A percentile compares a stretch with the other conserved stretches of the same genome.
These are phyloP conservation scores for Parazoanthus darwini DNA, from an alignment of 92 coral and sea anemone genomes.

Conservation along the genomic window DNA sequence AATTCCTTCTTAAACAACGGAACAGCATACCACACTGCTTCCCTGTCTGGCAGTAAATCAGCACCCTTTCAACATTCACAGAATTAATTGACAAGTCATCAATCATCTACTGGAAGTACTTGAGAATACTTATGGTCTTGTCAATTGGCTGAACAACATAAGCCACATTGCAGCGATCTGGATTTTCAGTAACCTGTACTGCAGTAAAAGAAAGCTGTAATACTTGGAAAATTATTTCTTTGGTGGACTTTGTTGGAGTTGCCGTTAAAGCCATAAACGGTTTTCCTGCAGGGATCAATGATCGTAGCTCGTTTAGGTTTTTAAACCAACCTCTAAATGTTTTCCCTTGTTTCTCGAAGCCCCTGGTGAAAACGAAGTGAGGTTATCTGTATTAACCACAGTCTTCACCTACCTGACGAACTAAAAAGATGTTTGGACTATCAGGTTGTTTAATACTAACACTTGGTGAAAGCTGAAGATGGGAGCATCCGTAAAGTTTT, in stretches of 20 bases:
- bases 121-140: slow-evolving; percentile 8
- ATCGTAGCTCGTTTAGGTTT: slow-evolving; percentile 38
- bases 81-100: slow-evolving; percentile 16
- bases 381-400: neutral
- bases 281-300: slow-evolving; percentile 43
- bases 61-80: slow-evolving; percentile 33
- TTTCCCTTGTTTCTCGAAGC: slow-evolving; percentile 35
- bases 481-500: too few relatives aligned
- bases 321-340: slow-evolving; percentile 45
- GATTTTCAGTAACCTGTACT: slow-evolving; percentile 32
- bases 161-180: slow-evolving; percentile 31
- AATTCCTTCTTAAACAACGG: slow-evolving; percentile 45
- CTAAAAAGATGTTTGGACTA: too few relatives aligned
- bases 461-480: too few relatives aligned
- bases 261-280: slow-evolving; percentile 47
- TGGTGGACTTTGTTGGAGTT: slow-evolving; percentile 40
- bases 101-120: slow-evolving; percentile 41
- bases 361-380: slow-evolving; percentile 9
- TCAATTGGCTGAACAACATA: slow-evolving; percentile 39
- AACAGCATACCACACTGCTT: slow-evolving; percentile 46
- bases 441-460: too few relatives aligned
- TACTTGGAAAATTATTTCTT: slow-evolving; percentile 23
- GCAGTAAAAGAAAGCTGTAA: slow-evolving; percentile 26
- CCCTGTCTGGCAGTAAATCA: slow-evolving; percentile 50
- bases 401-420: too few relatives aligned